Evolutionary conservation across 2,797 vertebrate species (phyloP), one percentile per base, ranked within the genome.

Genomic region (Masticophis lateralis): DNA sequence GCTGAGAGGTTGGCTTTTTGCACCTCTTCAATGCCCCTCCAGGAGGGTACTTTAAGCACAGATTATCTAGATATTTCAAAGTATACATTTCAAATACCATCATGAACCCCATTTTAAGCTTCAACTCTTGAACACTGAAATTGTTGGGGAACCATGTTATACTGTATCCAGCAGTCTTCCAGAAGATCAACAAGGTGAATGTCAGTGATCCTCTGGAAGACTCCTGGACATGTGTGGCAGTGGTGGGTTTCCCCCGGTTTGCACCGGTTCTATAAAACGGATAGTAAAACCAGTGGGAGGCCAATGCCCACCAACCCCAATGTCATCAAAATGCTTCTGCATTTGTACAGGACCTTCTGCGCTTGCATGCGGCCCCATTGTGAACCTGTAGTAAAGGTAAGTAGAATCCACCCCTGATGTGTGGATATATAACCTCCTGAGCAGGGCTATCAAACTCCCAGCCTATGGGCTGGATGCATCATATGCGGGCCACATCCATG

Each of bases 401-500:
- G 43, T 43, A 43, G 43, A 43, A 43, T 4, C 43, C 43, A 43
- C 43, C 43, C 43, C 43, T 43, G 43, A 66, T n/a, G 10, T 63
- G 27, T 60, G 7, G 59, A 25, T 22, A 60, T 22, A 60, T 60
- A 27, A 11, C 60, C 60, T 27, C 25, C 3, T 8, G 59, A 59
- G 18, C 56, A 57, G 56, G 56, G 56, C 56, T 57, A 14, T 57
- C 56, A 57, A 57, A 57, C 5, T 57, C 56, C 56, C 1, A 14
- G 56, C 56, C 56, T 1, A 0, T 18, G 1, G 16, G 56, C 56
- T 14, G 18, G 56, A 18, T 57, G 56, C 56, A 57, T 57, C 56
- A 57, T 4, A 5, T 4, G 18, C 5, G 18, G 56, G 56, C 16
- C 16, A 57, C 1, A 4, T 0, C 56, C 56, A 57, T 0, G 6